These are phyloP conservation scores for Cacatua alba DNA, from an alignment of 2,113 vertebrate genomes.

Conservation along the genomic window DNA sequence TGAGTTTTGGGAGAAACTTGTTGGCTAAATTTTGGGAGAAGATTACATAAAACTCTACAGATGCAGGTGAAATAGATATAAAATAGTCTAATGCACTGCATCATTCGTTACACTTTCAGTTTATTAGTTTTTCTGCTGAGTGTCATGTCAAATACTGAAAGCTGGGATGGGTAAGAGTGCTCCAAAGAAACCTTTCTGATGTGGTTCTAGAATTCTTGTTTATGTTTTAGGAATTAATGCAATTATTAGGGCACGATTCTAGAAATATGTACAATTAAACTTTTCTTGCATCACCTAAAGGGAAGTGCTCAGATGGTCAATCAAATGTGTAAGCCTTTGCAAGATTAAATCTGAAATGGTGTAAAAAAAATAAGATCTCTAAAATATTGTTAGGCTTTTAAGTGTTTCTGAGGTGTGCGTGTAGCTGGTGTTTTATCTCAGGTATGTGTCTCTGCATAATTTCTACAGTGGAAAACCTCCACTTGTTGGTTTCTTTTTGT, in stretches of 20 bases:
- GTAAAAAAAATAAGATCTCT: background rate
- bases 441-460: background rate
- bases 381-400: background rate
- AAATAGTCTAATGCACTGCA: background rate
- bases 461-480: background rate
- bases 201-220: background rate
- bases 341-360: background rate
- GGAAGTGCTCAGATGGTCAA: background rate
- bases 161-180: background rate
- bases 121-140: background rate
- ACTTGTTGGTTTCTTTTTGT: background rate
- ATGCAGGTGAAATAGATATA: background rate
- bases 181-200: background rate
- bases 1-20: background rate
- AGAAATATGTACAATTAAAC: background rate
- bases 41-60: background rate
- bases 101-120: background rate
- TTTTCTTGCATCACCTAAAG: background rate
- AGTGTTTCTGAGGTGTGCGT: background rate
- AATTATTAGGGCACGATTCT: background rate
- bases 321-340: background rate
- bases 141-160: background rate
- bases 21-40: background rate
- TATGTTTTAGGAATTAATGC: background rate
- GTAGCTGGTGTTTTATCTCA: background rate